Conservation (phyloP, 1,140 invertebrate species). For the Drosophila malerkotliana region DNA sequence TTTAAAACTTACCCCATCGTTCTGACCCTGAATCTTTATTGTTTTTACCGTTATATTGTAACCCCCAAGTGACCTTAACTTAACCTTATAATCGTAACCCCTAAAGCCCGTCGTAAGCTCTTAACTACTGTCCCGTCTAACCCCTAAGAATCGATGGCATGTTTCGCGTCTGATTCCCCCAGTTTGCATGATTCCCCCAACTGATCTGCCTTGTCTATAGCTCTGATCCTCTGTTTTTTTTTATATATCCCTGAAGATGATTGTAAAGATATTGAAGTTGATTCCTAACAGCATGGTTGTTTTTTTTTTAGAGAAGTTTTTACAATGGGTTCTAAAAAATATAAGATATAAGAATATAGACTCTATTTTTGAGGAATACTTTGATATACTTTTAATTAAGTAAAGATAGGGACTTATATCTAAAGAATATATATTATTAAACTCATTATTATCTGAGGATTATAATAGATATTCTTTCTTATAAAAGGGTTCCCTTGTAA, state of each 20-base stretch:
- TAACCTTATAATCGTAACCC: constrained; percentile 40
- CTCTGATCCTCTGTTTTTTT: neutral
- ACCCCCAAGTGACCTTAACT: constrained; percentile 7
- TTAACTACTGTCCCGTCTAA: constrained; percentile 32
- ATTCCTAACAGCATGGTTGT: constrained; percentile 40
- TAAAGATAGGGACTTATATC: too few relatives aligned
- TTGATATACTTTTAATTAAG: too few relatives aligned
- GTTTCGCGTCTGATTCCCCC: constrained; percentile 3
- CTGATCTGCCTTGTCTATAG: constrained; percentile 18
- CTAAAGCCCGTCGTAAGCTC: constrained; percentile 26
- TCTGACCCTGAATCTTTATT: constrained; percentile 17
- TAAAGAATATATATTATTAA: too few relatives aligned
- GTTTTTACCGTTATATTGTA: constrained; percentile 37
- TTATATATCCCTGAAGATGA: constrained; percentile 4
- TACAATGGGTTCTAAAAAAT: constrained; percentile 1
- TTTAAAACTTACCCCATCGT: constrained; percentile 11
- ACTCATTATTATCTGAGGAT: too few relatives aligned
- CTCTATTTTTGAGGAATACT: too few relatives aligned
- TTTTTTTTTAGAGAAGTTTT: constrained; percentile 14
- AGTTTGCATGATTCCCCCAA: constrained; percentile 31
- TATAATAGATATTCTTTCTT: too few relatives aligned
- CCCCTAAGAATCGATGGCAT: constrained; percentile 25
- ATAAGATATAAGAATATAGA: too few relatives aligned
- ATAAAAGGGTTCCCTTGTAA: neutral
- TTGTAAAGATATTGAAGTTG: constrained; percentile 21